Evolutionary conservation across 2,888 invertebrate species (phyloP), one percentile per base, ranked within the genome.

Genomic region (Nebria brevicollis): DNA sequence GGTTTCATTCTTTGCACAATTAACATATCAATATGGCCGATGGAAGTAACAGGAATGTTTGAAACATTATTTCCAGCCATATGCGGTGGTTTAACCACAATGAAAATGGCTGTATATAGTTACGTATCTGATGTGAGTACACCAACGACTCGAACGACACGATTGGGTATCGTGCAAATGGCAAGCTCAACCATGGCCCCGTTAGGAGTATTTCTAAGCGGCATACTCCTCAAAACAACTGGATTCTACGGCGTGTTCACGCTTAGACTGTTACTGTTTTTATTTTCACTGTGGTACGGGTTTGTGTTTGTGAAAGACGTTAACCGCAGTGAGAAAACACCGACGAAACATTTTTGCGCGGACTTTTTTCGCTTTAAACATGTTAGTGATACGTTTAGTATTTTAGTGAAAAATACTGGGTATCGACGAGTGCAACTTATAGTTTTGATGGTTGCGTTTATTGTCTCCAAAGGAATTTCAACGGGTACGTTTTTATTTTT

Each of bases 161-260:
- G 92, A 84, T 88, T 92, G 73, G 92, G 92, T 41, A 84, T 91
- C 42, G 88, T 91, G 13, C 90, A 90, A 73, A 88, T 91, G 1
- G 90, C 91, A 81, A 90, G 90, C 34, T 89, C 90, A 0, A 83
- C 91, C 15, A 90, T 89, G n/a, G 84, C 90, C 54, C 90, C 91
- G 15, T 84, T 91, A 13, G 91, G 90, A n/a, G 87, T 34, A n/a
- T 72, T 72, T n/a, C 54, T 91, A 77, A 91, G 91, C 86, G 91
- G 91, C 26, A 86, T 90, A 41, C 85, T 91, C 77, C 89, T 89
- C 15, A 87, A 89, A 85, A 86, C 72, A 1, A 75, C 66, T 26
- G 80, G 75, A 66, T 80, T 75, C 41, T 80, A 80, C 65, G 75
- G 80, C 0, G 75, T 80, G 1, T 80, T 80, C 26, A n/a, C 15